Conservation (phyloP, 2,797 vertebrate species). For the Myotis planiceps region DNA sequence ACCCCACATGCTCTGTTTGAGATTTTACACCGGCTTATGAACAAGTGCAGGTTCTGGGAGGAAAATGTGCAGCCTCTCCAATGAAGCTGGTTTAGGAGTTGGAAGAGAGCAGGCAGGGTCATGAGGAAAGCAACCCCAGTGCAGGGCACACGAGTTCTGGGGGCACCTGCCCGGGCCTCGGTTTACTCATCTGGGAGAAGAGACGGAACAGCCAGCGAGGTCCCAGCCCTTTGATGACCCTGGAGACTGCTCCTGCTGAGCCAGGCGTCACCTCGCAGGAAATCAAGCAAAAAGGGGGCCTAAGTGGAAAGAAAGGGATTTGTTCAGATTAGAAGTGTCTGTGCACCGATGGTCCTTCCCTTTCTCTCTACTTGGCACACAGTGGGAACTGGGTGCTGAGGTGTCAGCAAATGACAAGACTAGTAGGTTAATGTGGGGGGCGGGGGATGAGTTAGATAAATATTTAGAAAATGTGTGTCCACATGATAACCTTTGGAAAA, state of each 20-base stretch:
- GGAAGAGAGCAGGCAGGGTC: background rate
- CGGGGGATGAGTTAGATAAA: background rate
- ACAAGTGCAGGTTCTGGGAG: background rate
- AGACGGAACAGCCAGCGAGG: background rate
- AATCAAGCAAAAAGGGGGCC: background rate
- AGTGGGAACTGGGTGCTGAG: background rate
- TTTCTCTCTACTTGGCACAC: background rate
- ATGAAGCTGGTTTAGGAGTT: background rate
- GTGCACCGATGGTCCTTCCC: rapidly evolving
- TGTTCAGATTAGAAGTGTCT: background rate
- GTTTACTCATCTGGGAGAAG: background rate
- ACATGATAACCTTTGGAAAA: background rate
- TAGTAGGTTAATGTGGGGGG: background rate
- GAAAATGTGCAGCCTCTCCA: background rate
- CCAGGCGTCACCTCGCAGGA: background rate
- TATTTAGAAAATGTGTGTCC: background rate
- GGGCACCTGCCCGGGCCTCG: background rate
- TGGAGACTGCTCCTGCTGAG: background rate
- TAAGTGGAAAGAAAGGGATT: background rate
- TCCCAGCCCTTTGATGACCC: background rate
- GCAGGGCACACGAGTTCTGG: background rate
- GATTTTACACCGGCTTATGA: background rate
- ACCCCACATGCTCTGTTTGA: background rate
- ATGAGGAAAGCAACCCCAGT: background rate
- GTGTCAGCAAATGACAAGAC: background rate